phyloP scores from a whole-genome alignment of 2,113 vertebrate genomes.

The Recurvirostra avosetta region DNA sequence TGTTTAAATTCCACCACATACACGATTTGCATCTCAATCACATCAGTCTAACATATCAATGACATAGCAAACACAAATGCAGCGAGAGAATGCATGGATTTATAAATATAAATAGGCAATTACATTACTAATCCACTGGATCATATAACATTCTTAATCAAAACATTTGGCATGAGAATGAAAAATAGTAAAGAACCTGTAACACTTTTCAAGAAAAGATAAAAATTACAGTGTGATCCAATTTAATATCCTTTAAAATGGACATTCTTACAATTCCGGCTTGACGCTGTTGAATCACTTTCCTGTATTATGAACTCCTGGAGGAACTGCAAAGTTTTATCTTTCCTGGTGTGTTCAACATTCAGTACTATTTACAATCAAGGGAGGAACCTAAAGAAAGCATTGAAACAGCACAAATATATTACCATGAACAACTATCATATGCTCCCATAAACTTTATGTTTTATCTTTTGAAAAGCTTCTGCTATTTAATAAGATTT shows the following conservation, averaged over 20 bases:
- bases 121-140: background rate
- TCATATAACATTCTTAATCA: background rate
- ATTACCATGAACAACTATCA: background rate
- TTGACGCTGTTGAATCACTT: background rate
- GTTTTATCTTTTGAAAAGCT: slow-evolving; percentile 55
- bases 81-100: background rate
- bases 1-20: background rate
- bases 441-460: slow-evolving; percentile 15
- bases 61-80: background rate
- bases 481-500: slow-evolving; percentile 56
- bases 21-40: background rate
- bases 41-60: background rate
- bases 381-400: background rate
- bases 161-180: background rate
- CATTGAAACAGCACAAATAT: slow-evolving; percentile 3
- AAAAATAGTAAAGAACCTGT: background rate
- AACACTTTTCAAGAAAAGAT: background rate
- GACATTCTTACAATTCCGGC: background rate
- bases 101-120: slow-evolving; percentile 38
- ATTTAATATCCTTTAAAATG: background rate
- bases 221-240: background rate
- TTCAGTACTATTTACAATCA: background rate
- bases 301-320: background rate
- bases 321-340: slow-evolving; percentile 22
- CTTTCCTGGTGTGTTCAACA: background rate